phyloP scores from a whole-genome alignment of 1,140 invertebrate genomes.

The Drosophila simulans region DNA sequence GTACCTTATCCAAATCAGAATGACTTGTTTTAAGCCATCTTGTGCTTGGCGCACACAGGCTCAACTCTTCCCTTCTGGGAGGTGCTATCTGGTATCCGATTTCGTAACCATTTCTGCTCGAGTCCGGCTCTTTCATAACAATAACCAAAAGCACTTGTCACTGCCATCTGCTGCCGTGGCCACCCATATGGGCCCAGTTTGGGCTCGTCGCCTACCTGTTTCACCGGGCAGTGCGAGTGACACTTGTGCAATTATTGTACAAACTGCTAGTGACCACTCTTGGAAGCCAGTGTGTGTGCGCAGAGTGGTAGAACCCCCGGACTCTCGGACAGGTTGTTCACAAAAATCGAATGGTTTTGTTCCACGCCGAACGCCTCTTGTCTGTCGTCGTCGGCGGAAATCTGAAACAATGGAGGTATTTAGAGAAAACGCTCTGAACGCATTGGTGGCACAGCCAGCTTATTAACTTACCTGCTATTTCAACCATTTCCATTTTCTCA shows the following conservation, averaged over 20 bases:
- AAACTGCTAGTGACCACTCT: conserved; percentile 53
- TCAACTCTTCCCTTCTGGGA: conserved; percentile 1
- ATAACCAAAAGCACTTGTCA: conserved; percentile 36
- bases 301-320: conserved; percentile 13
- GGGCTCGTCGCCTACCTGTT: conserved; percentile 39
- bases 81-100: conserved; percentile 18
- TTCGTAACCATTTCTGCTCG: conserved; percentile 34
- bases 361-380: conserved; percentile 12
- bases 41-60: not conserved
- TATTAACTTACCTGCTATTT: conserved; percentile 78
- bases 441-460: conserved; percentile 32
- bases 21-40: not conserved
- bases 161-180: conserved; percentile 26
- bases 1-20: not conserved
- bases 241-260: conserved; percentile 76
- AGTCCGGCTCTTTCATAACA: conserved; percentile 38
- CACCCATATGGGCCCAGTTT: conserved; percentile 45
- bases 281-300: conserved; percentile 8
- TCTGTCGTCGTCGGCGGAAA: conserved; percentile 35
- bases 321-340: conserved; percentile 23
- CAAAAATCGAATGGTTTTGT: conserved; percentile 26
- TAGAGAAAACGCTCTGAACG: conserved; percentile 71
- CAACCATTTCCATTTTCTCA: conserved; percentile 74
- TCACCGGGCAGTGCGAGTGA: conserved; percentile 45
- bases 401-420: conserved; percentile 68